phyloP scores from a whole-genome alignment of 2,113 vertebrate genomes.

The Tautogolabrus adspersus region DNA sequence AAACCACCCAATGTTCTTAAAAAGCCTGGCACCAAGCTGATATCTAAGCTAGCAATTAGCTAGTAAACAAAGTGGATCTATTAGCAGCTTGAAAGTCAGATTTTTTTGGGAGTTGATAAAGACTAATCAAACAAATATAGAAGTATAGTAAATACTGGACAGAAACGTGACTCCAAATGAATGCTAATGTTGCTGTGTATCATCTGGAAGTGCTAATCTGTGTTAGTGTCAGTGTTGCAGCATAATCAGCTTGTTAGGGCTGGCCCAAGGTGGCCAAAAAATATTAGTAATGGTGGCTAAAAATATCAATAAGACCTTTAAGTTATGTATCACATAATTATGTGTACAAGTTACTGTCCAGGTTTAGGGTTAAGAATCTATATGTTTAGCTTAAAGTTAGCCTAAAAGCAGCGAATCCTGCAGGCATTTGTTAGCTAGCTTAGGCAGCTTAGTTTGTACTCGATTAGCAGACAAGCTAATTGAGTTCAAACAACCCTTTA shows the following conservation, averaged over 20 bases:
- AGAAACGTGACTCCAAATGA: background rate
- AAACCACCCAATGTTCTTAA: background rate
- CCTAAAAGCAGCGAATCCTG: background rate
- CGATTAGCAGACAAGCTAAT: background rate
- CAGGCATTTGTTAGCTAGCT: background rate
- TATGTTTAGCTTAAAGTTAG: background rate
- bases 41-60: conserved; percentile 1
- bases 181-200: background rate
- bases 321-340: no score
- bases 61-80: background rate
- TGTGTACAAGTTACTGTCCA: no score
- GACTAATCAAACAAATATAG: background rate
- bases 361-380: no score
- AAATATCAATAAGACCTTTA: no score
- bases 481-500: background rate
- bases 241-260: no score
- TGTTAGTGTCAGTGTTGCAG: no score
- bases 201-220: background rate
- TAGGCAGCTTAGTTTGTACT: background rate
- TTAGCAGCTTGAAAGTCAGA: background rate
- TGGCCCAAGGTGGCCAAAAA: no score
- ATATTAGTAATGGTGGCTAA: no score
- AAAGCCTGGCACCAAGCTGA: no score
- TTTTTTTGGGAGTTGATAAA: background rate
- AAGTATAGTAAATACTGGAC: background rate